Conservation (phyloP, 2,113 vertebrate species). For the Syngnathus floridae region DNA sequence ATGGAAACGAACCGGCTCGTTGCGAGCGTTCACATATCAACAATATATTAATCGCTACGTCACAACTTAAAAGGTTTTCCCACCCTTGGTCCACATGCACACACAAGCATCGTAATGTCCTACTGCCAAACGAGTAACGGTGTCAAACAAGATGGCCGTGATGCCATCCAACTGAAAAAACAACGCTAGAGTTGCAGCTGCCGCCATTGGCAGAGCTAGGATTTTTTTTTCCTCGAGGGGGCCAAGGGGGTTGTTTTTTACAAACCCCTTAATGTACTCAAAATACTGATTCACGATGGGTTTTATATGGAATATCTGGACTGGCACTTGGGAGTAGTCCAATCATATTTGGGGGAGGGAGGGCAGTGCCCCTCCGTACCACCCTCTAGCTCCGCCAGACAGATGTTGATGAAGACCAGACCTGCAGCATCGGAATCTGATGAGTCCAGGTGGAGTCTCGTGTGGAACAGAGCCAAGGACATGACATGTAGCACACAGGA, state of each 20-base stretch:
- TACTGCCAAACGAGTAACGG: background rate
- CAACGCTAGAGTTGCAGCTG: constrained; percentile 24
- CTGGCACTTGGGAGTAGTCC: too few relatives aligned
- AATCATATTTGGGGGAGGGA: too few relatives aligned
- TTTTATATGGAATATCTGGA: too few relatives aligned
- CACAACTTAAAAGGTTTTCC: background rate
- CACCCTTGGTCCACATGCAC: too few relatives aligned
- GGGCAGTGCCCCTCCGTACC: too few relatives aligned
- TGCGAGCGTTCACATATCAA: background rate
- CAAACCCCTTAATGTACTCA: too few relatives aligned
- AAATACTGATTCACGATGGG: too few relatives aligned
- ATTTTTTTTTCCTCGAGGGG: too few relatives aligned
- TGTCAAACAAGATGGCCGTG: constrained; percentile 13
- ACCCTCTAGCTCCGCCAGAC: constrained; percentile 11
- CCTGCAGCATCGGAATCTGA: constrained; percentile 31
- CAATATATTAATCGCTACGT: background rate
- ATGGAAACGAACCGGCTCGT: background rate
- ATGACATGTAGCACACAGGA: background rate
- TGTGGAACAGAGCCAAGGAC: constrained; percentile 16
- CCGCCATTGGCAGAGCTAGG: background rate
- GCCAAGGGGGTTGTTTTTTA: too few relatives aligned
- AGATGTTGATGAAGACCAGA: constrained; percentile 29
- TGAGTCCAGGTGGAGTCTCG: constrained; percentile 29
- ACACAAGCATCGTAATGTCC: background rate
- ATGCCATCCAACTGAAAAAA: constrained; percentile 31